Percentiles rank a stretch among this genome's conserved stretches.
phyloP scores from a whole-genome alignment of 2,797 vertebrate genomes.

The Darevskia mixta region DNA sequence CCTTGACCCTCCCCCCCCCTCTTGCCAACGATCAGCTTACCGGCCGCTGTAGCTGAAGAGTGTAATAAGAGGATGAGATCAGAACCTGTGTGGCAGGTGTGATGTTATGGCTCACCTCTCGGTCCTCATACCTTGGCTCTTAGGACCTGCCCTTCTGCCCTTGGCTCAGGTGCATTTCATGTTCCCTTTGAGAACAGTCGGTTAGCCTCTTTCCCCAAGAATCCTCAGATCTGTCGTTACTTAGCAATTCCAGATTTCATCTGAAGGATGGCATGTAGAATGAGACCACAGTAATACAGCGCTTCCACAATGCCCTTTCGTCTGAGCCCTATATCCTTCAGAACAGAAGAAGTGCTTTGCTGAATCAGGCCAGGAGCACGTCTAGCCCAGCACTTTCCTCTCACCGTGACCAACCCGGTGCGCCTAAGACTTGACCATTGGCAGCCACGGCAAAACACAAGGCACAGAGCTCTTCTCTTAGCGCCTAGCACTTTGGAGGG shows the following conservation, averaged over 20 bases:
- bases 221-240: neutral
- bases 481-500: neutral
- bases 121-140: neutral
- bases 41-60: conserved; percentile 32
- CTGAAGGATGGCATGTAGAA: fast-evolving
- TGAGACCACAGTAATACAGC: conserved; percentile 1
- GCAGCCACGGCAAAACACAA: neutral
- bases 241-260: conserved; percentile 5
- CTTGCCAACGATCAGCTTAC: conserved; percentile 44
- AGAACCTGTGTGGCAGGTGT: conserved; percentile 12
- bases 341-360: no score
- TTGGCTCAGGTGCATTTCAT: neutral
- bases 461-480: neutral
- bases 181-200: conserved; percentile 8
- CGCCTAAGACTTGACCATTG: neutral
- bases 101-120: conserved; percentile 11
- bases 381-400: no score
- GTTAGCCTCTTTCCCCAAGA: neutral
- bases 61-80: conserved; percentile 28
- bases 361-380: no score
- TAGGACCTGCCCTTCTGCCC: neutral
- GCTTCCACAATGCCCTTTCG: neutral
- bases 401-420: no score
- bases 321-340: neutral
- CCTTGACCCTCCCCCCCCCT: conserved; percentile 14